Evolutionary conservation across 1,140 invertebrate species (phyloP), one percentile per base, ranked within the genome.

Genomic region (Anthonomus grandis): DNA sequence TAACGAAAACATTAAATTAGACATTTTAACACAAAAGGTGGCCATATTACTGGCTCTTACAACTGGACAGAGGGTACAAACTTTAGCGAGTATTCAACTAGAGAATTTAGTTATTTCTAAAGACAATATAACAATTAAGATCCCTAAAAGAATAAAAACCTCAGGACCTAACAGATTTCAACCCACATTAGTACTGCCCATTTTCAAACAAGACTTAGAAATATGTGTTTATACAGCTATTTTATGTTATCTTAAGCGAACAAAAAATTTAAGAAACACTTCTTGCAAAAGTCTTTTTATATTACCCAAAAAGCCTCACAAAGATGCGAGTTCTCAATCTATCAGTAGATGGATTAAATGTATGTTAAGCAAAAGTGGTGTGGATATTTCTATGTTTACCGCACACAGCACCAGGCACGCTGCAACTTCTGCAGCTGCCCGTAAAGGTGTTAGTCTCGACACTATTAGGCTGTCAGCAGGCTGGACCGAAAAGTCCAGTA

Each of bases 401-500:
- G 38, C 53, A 4, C 57, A 59, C 22, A 58, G 39, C 27, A 59
- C 57, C 12, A 23, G 57, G n/a, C 57, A 59, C 27, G 57, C 57
- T 13, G 13, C 59, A 12, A 60, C 59, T 12, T 60, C 59, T 27
- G 19, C 36, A 6, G 59, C 59, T 2, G 24, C 13, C 24, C 5
- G 38, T 2, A 48, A 57, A 15, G 56, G 59, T 15, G 22, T 60
- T 22, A 27, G 8, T 3, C n/a, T 12, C 12, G 39, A 42, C 5
- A 18, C 2, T 1, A 42, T 17, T 59, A 31, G 60, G 63, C 34
- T 44, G 45, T 60, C 62, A n/a, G 56, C 59, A 42, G 62, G 59
- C 12, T 62, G 65, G 64, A 66, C 62, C 23, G 50, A 56, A 15
- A 18, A 53, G 23, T 66, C 65, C 4, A 25, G 46, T 23, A 55